Evolutionary conservation across 2,888 invertebrate species (phyloP), one percentile per base, ranked within the genome.

Genomic region (Drosophila stalkeri): DNA sequence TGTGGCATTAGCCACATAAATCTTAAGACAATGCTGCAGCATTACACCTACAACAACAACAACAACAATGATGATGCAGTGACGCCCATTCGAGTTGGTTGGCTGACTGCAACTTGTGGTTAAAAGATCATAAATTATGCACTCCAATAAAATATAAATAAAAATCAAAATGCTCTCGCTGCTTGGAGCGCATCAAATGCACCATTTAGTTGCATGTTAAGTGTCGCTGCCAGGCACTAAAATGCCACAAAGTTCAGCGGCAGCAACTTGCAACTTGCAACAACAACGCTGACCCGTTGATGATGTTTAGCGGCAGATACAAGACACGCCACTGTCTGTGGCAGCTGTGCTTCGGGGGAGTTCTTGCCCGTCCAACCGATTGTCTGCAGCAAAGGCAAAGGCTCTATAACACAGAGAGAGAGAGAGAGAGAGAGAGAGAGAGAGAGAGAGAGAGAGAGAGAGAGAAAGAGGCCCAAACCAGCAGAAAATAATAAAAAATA

Each of bases 131-230:
- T 79, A 79, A 79, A 81, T 79, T 79, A 81, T 79, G 81, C 79
- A 79, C 75, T 82, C 63, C 83, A 84, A 81, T 79, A 79, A 80
- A 80, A 79, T 81, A 81, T 69, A 81, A 75, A 84, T 86, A 84
- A 84, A 86, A 88, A 88, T 88, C 89, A 82, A 33, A 49, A 49
- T 67, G 80, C 78, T 72, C 78, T 72, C 56, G 70, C 44, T 31
- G 81, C 81, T 59, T 14, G 66, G 41, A 78, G 68, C 81, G 71
- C 80, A 80, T 77, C 80, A 81, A 80, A 80, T 78, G 81, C 74
- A 75, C 82, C 81, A 80, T 81, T 81, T 81, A 83, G 85, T 86
- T 89, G 85, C 89, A 86, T 85, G 84, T 89, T 86, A 83, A 85
- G 87, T 85, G 84, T 89, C 81, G 89, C 87, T 76, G 84, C 79